Evolutionary conservation across 2,113 vertebrate genomes (phyloP).

Genomic region (Larimichthys crocea): DNA sequence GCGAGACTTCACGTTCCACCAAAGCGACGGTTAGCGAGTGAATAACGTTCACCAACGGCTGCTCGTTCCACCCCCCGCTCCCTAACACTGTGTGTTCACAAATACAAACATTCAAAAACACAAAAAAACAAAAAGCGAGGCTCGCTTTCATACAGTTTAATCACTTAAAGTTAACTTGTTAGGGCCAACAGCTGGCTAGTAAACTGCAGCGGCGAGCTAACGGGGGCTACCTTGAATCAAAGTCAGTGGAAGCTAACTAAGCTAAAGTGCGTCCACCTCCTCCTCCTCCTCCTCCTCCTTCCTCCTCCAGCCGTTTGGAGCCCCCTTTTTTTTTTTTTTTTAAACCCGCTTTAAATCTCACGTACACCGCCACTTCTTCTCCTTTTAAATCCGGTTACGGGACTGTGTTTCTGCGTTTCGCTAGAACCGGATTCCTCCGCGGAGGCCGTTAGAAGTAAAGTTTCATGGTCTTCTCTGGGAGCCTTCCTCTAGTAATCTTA

Average conservation of each 20-base stretch:
- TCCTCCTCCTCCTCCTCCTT: constrained; percentile 41
- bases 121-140: background rate
- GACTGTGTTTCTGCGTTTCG: constrained; percentile 37
- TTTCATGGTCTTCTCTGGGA: constrained; percentile 83
- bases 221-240: no score
- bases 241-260: no score
- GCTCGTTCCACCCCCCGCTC: constrained; percentile 25
- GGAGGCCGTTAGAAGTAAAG: constrained; percentile 82
- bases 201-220: constrained; percentile 11
- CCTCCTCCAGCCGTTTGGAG: constrained; percentile 16
- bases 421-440: constrained; percentile 50
- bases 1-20: constrained; percentile 76
- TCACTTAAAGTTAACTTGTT: constrained; percentile 72
- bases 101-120: background rate
- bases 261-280: constrained; percentile 61
- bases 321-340: background rate
- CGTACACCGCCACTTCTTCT: constrained; percentile 27
- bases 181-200: constrained; percentile 76
- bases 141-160: constrained; percentile 50
- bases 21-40: constrained; percentile 61
- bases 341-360: constrained; percentile 1
- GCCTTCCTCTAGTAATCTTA: constrained; percentile 83
- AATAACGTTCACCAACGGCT: constrained; percentile 42
- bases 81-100: background rate
- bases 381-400: constrained; percentile 27